Conservation (phyloP, 1,140 invertebrate genomes). For the Caenorhabditis elegans region DNA sequence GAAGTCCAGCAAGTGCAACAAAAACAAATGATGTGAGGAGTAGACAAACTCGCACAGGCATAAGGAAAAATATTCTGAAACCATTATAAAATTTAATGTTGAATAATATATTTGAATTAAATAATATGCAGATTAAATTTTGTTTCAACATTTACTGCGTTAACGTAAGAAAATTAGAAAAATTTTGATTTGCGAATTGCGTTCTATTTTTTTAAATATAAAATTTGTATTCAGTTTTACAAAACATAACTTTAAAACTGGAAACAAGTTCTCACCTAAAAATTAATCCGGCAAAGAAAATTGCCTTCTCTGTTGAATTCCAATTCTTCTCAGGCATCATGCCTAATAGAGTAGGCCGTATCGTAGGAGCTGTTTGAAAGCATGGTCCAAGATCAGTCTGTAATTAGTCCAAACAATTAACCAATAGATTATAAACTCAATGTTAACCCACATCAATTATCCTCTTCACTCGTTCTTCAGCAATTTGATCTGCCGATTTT, state of each 20-base stretch:
- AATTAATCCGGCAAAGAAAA: background rate
- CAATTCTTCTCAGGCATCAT: background rate
- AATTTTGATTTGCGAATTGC: too few species aligned
- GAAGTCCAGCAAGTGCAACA: constrained; percentile 32
- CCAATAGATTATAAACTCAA: background rate
- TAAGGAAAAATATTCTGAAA: constrained; percentile 26
- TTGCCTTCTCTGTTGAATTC: background rate
- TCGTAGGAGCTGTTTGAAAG: background rate
- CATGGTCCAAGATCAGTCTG: background rate
- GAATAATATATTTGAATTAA: too few species aligned
- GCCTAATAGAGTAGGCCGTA: background rate
- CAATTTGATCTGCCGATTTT: background rate
- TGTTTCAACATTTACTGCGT: too few species aligned
- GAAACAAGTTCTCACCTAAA: background rate
- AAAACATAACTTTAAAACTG: too few species aligned
- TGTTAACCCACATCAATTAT: background rate
- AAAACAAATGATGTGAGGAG: constrained; percentile 38
- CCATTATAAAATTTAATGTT: background rate
- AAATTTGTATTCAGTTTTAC: too few species aligned
- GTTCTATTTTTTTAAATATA: too few species aligned
- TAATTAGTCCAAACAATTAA: background rate
- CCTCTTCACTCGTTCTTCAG: background rate
- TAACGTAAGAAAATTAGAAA: too few species aligned
- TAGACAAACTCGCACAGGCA: constrained; percentile 27
- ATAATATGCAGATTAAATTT: too few species aligned